Evolutionary conservation across 2,113 vertebrate species (phyloP).

Genomic region (Pteropus alecto): DNA sequence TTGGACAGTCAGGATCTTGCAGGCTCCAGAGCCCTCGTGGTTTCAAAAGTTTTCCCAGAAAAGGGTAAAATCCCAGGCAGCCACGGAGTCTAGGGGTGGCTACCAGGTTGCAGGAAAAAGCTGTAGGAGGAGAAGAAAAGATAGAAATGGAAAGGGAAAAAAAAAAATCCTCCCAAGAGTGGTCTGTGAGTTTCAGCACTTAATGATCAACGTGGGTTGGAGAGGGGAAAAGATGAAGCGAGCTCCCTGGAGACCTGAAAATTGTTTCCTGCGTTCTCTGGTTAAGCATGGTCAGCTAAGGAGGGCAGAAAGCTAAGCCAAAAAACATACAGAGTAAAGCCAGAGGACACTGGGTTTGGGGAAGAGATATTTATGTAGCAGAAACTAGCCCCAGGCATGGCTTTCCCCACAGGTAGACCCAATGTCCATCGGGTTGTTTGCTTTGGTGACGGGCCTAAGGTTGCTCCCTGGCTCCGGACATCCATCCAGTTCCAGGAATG

Average conservation of each 20-base stretch:
- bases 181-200: constrained; percentile 34
- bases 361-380: neutral
- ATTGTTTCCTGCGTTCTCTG: constrained; percentile 50
- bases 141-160: neutral
- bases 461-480: neutral
- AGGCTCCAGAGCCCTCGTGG: neutral
- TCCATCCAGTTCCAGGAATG: neutral
- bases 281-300: constrained; percentile 29
- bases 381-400: neutral
- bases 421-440: neutral
- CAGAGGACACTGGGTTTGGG: neutral
- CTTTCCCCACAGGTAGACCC: neutral
- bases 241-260: constrained; percentile 33
- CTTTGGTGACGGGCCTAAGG: neutral
- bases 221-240: constrained; percentile 5
- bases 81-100: neutral
- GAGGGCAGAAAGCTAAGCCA: constrained; percentile 35
- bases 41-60: constrained; percentile 6
- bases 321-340: constrained; percentile 19
- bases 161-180: neutral
- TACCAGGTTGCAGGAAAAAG: neutral
- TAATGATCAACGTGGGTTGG: neutral
- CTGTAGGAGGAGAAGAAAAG: neutral
- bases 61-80: neutral
- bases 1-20: neutral